Conservation (phyloP, 2,113 vertebrate species). For the Salminus brasiliensis region DNA sequence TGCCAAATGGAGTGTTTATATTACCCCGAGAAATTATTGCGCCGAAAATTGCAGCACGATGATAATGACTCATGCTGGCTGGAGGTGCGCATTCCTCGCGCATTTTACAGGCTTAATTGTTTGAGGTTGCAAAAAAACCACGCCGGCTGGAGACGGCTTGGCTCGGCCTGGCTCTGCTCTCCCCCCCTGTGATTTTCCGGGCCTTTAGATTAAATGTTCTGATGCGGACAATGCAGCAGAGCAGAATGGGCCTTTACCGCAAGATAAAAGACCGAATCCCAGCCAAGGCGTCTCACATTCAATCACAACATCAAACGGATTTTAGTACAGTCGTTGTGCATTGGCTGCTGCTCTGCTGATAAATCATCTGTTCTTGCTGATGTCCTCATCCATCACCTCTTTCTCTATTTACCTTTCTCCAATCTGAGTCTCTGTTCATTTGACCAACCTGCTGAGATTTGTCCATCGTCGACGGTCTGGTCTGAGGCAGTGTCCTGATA, state of each 20-base stretch:
- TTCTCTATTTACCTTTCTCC: background rate
- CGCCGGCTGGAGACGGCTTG: background rate
- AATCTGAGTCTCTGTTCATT: background rate
- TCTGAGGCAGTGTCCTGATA: constrained; percentile 3
- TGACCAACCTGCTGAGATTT: background rate
- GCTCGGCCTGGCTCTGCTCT: background rate
- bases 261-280: background rate
- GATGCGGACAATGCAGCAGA: background rate
- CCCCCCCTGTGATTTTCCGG: background rate
- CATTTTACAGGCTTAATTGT: constrained; percentile 3
- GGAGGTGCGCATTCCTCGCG: constrained; percentile 18
- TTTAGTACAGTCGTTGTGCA: background rate
- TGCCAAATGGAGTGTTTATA: constrained; percentile 41
- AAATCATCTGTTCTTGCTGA: constrained; percentile 1
- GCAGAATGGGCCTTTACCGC: background rate
- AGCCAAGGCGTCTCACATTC: background rate
- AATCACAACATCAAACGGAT: background rate
- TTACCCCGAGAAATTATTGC: constrained; percentile 40
- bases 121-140: background rate
- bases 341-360: too few relatives aligned
- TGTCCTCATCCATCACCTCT: background rate
- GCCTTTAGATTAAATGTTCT: background rate
- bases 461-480: background rate
- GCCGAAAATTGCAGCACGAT: constrained; percentile 36
- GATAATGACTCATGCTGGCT: constrained; percentile 47